Conservation (phyloP, 2,888 invertebrate genomes). For the Yponomeuta plumbellus region DNA sequence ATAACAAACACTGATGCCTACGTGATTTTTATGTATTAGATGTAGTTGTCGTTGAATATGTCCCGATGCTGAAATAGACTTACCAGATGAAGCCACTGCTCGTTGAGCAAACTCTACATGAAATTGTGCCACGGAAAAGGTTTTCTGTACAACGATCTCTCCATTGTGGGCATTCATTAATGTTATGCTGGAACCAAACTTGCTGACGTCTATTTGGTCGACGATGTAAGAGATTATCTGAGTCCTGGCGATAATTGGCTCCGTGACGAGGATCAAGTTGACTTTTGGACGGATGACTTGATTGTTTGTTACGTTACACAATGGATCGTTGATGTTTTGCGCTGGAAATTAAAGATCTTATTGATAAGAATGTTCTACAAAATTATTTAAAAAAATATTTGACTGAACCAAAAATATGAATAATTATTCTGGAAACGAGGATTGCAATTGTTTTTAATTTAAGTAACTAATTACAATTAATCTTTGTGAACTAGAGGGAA, state of each 20-base stretch:
- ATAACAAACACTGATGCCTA: too few relatives aligned
- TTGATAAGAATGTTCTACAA: too few relatives aligned
- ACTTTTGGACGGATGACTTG: constrained; percentile 36
- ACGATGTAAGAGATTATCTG: constrained; percentile 66
- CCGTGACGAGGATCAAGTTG: constrained; percentile 77
- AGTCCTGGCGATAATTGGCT: constrained; percentile 42
- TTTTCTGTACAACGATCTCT: constrained; percentile 69
- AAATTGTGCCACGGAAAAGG: constrained; percentile 67
- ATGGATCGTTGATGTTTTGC: constrained; percentile 53
- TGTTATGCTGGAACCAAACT: constrained; percentile 75
- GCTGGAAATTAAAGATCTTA: constrained; percentile 31
- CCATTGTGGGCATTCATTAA: constrained; percentile 75
- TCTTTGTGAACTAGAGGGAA: neutral
- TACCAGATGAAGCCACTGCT: constrained; percentile 19
- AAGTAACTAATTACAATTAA: too few relatives aligned
- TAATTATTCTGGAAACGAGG: too few relatives aligned
- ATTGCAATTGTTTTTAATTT: too few relatives aligned
- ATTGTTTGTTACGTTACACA: constrained; percentile 41
- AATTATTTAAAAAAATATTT: too few relatives aligned
- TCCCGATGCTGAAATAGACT: neutral
- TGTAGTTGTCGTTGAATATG: too few relatives aligned
- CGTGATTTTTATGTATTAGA: too few relatives aligned
- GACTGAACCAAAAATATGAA: too few relatives aligned
- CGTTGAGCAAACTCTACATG: constrained; percentile 38
- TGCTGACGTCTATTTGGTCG: constrained; percentile 72